Evolutionary conservation across 2,797 vertebrate species (phyloP), one percentile per base, ranked within the genome.

Genomic region (Esox masquinongy): DNA sequence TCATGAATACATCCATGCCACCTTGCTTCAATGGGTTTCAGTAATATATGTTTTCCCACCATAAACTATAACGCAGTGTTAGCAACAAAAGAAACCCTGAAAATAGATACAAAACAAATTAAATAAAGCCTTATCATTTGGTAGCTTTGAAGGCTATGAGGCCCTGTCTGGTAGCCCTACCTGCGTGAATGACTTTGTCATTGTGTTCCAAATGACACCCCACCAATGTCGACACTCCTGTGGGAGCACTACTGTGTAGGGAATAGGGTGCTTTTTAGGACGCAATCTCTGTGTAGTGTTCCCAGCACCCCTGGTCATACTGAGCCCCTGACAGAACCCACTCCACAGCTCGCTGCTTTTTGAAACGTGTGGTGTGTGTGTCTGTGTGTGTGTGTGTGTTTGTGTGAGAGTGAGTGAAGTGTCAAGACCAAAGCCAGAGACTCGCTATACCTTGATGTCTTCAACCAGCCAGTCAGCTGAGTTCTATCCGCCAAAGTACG

Each of bases 101-200:
- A 79, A 74, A 74, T 75, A 87, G 73, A 39, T 81, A 16, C 2
- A 39, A 34, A 43, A 22, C n/a, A 82, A 36, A 22, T 17, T 5
- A 79, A 82, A 80, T 79, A 78, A 84, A 88, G 80, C 84, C 90
- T 83, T 79, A 77, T 83, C 78, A 70, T 84, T 70, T 80, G 85
- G 84, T 79, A 75, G 82, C 81, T 84, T 81, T 91, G 88, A 90
- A 82, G 78, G 84, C 88, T 85, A 85, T 85, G 87, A 90, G 83
- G 88, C 80, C 81, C 82, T 79, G 80, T 87, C 85, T 78, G 69
- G 51, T 53, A 53, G 66, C 79, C 77, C 77, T 80, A 74, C 88
- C 91, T 91, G 89, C 89, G 82, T 26, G 70, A 68, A 67, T 39
- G 80, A n/a, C 69, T 24, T 76, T 82, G 84, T 77, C 78, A 78